Base-by-base conservation (phyloP, 2,797 vertebrate species). In the Siniperca undulata region DNA sequence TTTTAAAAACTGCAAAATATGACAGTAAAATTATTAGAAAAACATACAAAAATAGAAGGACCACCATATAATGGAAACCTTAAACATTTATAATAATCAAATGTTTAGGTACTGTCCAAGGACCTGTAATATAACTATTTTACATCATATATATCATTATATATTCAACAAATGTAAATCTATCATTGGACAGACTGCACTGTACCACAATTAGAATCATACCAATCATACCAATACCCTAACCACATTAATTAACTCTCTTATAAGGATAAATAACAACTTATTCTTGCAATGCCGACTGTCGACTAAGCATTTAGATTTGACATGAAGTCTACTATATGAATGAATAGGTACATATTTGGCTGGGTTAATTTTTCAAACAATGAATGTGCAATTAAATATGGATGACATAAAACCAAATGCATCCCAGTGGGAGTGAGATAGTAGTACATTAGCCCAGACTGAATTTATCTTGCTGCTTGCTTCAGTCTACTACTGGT, bases 321-420 rank as follows among this genome's bases (percentile, higher is more conserved):
- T 67, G 27, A 59, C 69, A 46, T 55, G 5, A 36, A 36, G 42
- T 74, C 34, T 38, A 69, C 34, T 65, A 8, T 17, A 53, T 3
- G 30, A 64, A 70, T 79, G 52, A 81, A 42, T 14, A 30, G 56
- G 38, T 30, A 36, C 9, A 69, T 53, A 52, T 72, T 56, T 78
- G 66, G 42, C 5, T 61, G 36, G 3, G n/a, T 72, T 69, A 78
- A 72, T 64, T 75, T 30, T 71, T 74, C 42, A 70, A 70, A 78
- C 68, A 70, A 2, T 61, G 40, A 72, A 69, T 58, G 34, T 75
- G 27, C 34, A 80, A 73, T 73, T 76, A 80, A 86, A 86, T 24
- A 56, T 65, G 44, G 64, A 74, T 76, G 4, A 52, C 17, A n/a
- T 34, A 64, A 82, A 78, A 75, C 30, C 65, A 74, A 67, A 85